Evolutionary conservation across 2,888 invertebrate genomes (phyloP).

Genomic region (Agriopis leucophaearia): DNA sequence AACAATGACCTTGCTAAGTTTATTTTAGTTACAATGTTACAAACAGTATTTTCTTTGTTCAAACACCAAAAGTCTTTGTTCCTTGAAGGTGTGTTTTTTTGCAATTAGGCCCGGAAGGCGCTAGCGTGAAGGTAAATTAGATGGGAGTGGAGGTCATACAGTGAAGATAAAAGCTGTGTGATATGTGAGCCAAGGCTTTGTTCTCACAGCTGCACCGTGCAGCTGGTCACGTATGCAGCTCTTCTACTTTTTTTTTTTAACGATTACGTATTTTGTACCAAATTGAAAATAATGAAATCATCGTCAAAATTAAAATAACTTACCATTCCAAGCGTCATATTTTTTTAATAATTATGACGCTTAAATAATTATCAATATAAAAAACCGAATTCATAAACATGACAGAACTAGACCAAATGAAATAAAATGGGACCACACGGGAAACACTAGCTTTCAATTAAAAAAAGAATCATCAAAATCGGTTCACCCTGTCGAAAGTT

Average conservation of each 20-base stretch:
- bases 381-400: no score
- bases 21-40: constrained; percentile 6
- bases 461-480: no score
- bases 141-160: constrained; percentile 11
- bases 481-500: no score
- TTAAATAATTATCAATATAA: no score
- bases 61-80: constrained; percentile 19
- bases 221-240: constrained; percentile 46
- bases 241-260: no score
- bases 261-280: no score
- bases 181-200: constrained; percentile 53
- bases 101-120: constrained; percentile 15
- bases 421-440: no score
- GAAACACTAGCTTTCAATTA: no score
- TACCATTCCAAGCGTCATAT: background rate
- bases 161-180: constrained; percentile 24
- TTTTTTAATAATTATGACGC: background rate
- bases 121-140: constrained; percentile 26
- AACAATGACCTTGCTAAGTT: background rate
- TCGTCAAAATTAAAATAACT: background rate
- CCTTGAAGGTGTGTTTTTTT: background rate
- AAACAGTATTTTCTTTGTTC: constrained; percentile 9
- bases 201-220: constrained; percentile 42
- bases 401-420: no score
- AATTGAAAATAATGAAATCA: background rate